Evolutionary conservation across 2,797 vertebrate species (phyloP), one percentile per base, ranked within the genome.

Genomic region (Karalla daura): DNA sequence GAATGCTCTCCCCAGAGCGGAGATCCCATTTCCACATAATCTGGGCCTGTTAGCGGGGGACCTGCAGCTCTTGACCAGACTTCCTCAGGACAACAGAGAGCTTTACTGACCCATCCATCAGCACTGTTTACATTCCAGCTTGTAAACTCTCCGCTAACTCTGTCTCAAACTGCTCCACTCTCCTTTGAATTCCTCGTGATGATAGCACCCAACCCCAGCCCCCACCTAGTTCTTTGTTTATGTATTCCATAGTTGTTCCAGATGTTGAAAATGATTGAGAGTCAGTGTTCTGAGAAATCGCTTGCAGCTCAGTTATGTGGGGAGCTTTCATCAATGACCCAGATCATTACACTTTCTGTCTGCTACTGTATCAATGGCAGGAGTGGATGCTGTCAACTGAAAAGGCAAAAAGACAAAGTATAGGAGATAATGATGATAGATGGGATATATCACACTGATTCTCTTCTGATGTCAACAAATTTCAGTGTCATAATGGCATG

Each of bases 261-360:
- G 91, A 94, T 94, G 91, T 90, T 87, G 70, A 56, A 78, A 81
- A 91, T 90, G 86, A 91, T 92, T 87, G 88, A 86, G 78, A 90
- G 78, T 81, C 80, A 85, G 87, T 85, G 84, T 88, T 93, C 85
- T 92, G 84, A 89, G 85, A 88, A 90, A 92, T 85, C 30, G 27
- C 84, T 89, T 62, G 73, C 84, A 85, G 84, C 73, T 80, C 74
- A 62, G 78, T 87, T 83, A 82, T 87, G 84, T 83, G 79, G 84
- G 74, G 79, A 87, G 82, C 87, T 92, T 90, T 93, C 89, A 89
- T 90, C 90, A 88, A 85, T 87, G 84, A 91, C 86, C 91, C 89
- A 90, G 81, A 87, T 89, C 87, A 91, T 92, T 89, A 88, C 74
- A 75, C 63, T 66, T 80, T 74, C 54, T 53, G 60, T 74, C 80